Base-by-base conservation (phyloP, 2,797 vertebrate genomes). In the Acrocephalus scirpaceus region DNA sequence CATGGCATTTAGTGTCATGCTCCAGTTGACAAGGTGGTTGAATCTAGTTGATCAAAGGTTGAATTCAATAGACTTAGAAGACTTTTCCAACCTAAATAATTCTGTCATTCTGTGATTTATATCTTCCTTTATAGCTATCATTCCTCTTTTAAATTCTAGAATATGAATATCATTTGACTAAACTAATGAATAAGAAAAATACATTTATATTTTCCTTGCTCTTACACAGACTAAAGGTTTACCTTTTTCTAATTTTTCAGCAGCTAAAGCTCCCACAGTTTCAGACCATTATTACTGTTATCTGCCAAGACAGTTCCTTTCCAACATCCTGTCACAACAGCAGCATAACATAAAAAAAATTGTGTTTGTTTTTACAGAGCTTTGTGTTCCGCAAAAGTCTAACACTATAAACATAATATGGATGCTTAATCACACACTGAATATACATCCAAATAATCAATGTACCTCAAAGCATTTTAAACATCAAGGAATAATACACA, bases 1-100 rank as follows among this genome's bases (percentile, higher is more conserved):
- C 0, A 0, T 36, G 10, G 13, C 22, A n/a, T 51, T 65, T 65
- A 38, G 9, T 45, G 32, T 23, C 9, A 4, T 53, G 9, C 9
- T 69, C 13, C 44, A 44, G 22, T n/a, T 62, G 36, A 44, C 16
- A 62, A 56, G 16, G 42, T 75, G 9, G 16, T 38, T 38, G 38
- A 38, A 38, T 38, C 38, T 38, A 38, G 38, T 38, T 44, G 30
- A 62, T 56, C 50, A 38, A 50, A 75, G 16, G 27, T 13, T 69
- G 32, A 61, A 57, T 42, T 56, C 3, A 0, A 44, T 38, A 23
- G 21, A 7, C 13, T 56, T 75, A 19, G 13, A 89, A 48, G 3
- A 44, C 5, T 56, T 82, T 70, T 75, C 56, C 44, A 50, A 44
- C 5, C 3, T 27, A 36, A 69, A 44, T 48, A 4, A 50, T 62